Evolutionary conservation across 2,113 vertebrate genomes (phyloP).

Genomic region (Crocuta crocuta): DNA sequence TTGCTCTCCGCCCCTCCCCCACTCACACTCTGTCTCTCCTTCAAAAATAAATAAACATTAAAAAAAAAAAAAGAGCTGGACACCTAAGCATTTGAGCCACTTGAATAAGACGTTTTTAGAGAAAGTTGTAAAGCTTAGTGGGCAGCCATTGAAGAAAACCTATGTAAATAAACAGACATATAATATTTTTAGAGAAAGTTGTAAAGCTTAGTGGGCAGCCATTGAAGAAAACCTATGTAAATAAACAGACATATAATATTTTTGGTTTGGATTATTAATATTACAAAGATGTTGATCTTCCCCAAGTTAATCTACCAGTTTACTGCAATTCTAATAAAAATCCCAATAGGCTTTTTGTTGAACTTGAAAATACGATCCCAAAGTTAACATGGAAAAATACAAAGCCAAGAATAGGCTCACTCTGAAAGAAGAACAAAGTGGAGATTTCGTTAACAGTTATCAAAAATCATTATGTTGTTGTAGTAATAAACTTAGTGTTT

Average conservation of each 20-base stretch:
- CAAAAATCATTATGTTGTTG: background rate
- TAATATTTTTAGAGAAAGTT: background rate
- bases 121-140: background rate
- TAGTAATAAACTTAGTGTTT: background rate
- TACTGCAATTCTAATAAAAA: background rate
- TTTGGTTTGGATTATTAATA: background rate
- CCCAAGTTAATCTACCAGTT: background rate
- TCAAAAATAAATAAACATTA: too few species aligned
- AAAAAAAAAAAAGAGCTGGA: too few species aligned
- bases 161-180: background rate
- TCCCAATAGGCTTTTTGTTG: background rate
- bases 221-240: background rate
- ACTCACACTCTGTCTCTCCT: too few species aligned
- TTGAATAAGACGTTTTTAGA: background rate
- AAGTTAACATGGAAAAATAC: background rate
- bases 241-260: background rate
- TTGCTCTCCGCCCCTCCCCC: too few species aligned
- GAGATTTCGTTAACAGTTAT: background rate
- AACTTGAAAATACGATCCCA: background rate
- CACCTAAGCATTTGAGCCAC: too few species aligned
- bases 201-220: background rate
- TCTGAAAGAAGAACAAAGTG: background rate
- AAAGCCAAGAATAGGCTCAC: background rate
- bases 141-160: background rate
- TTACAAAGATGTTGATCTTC: background rate